Evolutionary conservation across 2,888 invertebrate genomes (phyloP), one percentile per base, ranked within the genome.

Genomic region (Trypoxylon attenuatum): DNA sequence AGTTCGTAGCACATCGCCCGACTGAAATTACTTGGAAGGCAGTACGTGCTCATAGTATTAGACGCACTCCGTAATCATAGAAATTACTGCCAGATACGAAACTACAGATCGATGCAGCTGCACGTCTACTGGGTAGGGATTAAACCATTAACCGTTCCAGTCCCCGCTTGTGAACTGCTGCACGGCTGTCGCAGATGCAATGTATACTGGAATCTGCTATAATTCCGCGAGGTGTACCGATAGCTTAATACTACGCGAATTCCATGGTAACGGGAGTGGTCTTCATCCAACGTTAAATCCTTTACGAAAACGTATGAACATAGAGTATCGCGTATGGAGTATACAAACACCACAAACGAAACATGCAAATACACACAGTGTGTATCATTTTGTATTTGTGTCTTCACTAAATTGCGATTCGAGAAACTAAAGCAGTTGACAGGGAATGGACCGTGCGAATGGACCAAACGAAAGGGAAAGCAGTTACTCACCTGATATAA

Each of bases 401-500:
- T n/a, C n/a, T n/a, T n/a, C n/a, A n/a, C n/a, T n/a, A n/a, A n/a
- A n/a, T n/a, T n/a, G n/a, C n/a, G n/a, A n/a, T n/a, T n/a, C n/a
- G n/a, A n/a, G n/a, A n/a, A n/a, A n/a, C n/a, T n/a, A n/a, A n/a
- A n/a, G n/a, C n/a, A n/a, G n/a, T n/a, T n/a, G n/a, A 16, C 19
- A 19, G 19, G 19, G 1, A 5, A 6, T 8, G 1, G 15, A 38
- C 8, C 2, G 6, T 18, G n/a, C n/a, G n/a, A n/a, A n/a, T n/a
- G n/a, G n/a, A 27, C 2, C 47, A 1, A 6, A 1, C 5, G 6
- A 55, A 45, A 8, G 0, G 5, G 87, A 16, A 42, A 15, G 1
- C 2, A 0, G 10, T 5, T 10, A 13, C 88, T 89, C 85, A 94
- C 94, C 94, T 94, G 87, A 93, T 91, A 88, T 94, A 94, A 82